phyloP scores from a whole-genome alignment of 2,888 invertebrate genomes.

The Mythimna vitellina region DNA sequence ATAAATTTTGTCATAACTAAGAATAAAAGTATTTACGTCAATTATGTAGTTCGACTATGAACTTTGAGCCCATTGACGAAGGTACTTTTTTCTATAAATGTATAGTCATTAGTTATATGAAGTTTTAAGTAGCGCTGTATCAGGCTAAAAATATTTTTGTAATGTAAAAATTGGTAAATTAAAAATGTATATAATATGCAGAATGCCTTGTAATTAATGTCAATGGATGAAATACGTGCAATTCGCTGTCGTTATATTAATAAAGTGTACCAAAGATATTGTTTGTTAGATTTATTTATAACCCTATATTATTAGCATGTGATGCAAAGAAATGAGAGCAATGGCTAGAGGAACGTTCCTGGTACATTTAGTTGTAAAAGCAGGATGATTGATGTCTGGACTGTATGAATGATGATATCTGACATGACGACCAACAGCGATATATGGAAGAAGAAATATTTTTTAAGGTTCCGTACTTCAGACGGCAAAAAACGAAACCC shows the following conservation, averaged over 20 bases:
- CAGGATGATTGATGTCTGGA: too few species aligned
- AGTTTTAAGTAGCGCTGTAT: slow-evolving; percentile 45
- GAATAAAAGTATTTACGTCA: slow-evolving; percentile 84
- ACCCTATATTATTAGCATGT: background rate
- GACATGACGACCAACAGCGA: too few species aligned
- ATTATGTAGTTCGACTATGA: slow-evolving; percentile 75
- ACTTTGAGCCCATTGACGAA: slow-evolving; percentile 87
- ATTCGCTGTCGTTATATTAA: slow-evolving; percentile 81
- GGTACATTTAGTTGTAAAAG: too few species aligned
- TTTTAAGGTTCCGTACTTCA: too few species aligned
- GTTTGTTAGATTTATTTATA: slow-evolving; percentile 13
- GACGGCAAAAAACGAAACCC: too few species aligned
- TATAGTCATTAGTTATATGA: slow-evolving; percentile 57
- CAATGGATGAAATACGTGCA: slow-evolving; percentile 83
- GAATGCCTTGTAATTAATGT: slow-evolving; percentile 79
- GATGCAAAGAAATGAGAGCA: background rate
- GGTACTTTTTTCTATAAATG: slow-evolving; percentile 78
- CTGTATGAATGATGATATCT: too few species aligned
- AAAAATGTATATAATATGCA: slow-evolving; percentile 66
- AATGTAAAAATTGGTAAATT: slow-evolving; percentile 54
- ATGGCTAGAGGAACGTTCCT: too few species aligned
- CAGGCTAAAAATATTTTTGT: slow-evolving; percentile 65
- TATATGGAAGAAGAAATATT: too few species aligned
- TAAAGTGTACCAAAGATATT: slow-evolving; percentile 80
- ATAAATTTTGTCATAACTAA: slow-evolving; percentile 53